Conservation (phyloP, 1,140 invertebrate species). For the Megalonaias nervosa region DNA sequence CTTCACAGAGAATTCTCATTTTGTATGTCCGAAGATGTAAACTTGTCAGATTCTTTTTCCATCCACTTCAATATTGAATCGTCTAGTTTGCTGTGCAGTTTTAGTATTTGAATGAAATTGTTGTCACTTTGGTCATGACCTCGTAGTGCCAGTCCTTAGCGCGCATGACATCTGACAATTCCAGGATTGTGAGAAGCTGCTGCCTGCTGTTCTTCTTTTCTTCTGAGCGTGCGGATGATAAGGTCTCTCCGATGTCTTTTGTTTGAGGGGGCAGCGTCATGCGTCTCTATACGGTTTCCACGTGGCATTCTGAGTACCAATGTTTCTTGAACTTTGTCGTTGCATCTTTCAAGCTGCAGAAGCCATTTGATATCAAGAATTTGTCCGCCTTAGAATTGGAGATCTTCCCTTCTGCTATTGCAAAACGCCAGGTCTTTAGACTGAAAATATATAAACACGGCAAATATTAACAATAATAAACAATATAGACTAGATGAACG, state of each 20-base stretch:
- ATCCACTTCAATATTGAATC: conserved; percentile 21
- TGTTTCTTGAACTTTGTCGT: conserved; percentile 22
- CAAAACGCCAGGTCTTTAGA: conserved; percentile 21
- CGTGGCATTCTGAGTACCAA: conserved; percentile 12
- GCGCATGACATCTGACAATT: conserved; percentile 12
- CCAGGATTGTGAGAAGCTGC: conserved; percentile 7
- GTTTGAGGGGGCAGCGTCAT: conserved; percentile 1
- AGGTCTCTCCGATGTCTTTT: background rate
- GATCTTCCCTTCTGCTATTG: conserved; percentile 6
- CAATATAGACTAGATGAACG: no score
- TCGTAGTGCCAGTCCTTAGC: background rate
- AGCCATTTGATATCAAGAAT: conserved; percentile 6
- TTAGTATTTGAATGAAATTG: conserved; percentile 25
- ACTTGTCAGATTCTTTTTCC: conserved; percentile 14
- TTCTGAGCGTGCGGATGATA: conserved; percentile 1
- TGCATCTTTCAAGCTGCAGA: conserved; percentile 26
- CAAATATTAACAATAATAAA: no score
- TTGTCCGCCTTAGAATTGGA: background rate
- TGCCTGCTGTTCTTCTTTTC: conserved; percentile 22
- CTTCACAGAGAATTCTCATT: no score
- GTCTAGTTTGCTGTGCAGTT: background rate
- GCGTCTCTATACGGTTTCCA: conserved; percentile 9
- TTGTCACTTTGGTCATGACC: conserved; percentile 5
- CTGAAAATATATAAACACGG: no score
- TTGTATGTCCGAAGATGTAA: conserved; percentile 19